Conservation (phyloP, 2,888 invertebrate species). For the Drosophila pseudotalamancana region DNA sequence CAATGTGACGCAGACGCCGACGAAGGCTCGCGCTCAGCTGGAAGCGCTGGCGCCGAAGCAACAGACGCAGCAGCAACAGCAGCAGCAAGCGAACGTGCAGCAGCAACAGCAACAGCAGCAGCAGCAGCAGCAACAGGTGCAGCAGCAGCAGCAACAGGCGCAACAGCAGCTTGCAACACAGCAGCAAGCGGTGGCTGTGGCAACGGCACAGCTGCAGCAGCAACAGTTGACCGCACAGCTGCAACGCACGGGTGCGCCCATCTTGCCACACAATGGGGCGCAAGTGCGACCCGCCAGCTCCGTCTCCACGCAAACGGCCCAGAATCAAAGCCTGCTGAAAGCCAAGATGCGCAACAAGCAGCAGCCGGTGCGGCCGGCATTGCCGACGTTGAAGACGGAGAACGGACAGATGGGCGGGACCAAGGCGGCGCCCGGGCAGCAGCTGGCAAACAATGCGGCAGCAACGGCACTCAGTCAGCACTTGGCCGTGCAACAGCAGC, state of each 20-base stretch:
- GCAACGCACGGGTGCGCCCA: slow-evolving; percentile 84
- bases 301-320: slow-evolving; percentile 92
- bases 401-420: slow-evolving; percentile 89
- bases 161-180: slow-evolving; percentile 58
- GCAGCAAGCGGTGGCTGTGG: slow-evolving; percentile 72
- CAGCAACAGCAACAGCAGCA: slow-evolving; percentile 48
- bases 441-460: slow-evolving; percentile 79
- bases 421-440: slow-evolving; percentile 36
- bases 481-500: slow-evolving; percentile 64
- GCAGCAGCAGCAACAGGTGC: slow-evolving; percentile 50
- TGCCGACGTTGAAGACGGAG: slow-evolving; percentile 86
- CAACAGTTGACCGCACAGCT: slow-evolving; percentile 63
- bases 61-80: slow-evolving; percentile 67
- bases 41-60: slow-evolving; percentile 85
- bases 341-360: slow-evolving; percentile 89
- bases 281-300: slow-evolving; percentile 91
- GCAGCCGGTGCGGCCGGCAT: slow-evolving; percentile 88
- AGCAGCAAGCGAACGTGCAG: slow-evolving; percentile 55
- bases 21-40: slow-evolving; percentile 85
- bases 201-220: slow-evolving; percentile 62
- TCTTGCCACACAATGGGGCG: slow-evolving; percentile 86
- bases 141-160: slow-evolving; percentile 64
- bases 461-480: slow-evolving; percentile 70
- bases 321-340: slow-evolving; percentile 83
- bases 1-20: slow-evolving; percentile 82